These are phyloP conservation scores for Serranus cabrilla DNA, from an alignment of 2,797 vertebrate genomes.

Conservation along the genomic window DNA sequence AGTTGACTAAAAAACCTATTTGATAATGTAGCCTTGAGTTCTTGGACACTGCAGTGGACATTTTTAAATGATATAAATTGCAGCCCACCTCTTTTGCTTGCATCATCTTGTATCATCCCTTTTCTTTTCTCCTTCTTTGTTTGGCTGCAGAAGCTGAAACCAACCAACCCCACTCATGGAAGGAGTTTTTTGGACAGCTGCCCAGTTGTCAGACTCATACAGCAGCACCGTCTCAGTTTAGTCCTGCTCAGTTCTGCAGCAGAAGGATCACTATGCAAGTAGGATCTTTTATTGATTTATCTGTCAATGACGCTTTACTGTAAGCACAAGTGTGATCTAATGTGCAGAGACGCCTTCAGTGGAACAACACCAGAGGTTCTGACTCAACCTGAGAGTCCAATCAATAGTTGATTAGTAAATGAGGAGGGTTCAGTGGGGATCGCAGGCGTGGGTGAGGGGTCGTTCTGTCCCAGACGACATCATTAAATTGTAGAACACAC, in stretches of 20 bases:
- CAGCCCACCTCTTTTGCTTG: constrained; percentile 7
- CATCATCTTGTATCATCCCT: constrained; percentile 9
- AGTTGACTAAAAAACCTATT: not conserved
- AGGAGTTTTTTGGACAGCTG: constrained; percentile 50
- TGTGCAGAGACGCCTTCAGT: not conserved
- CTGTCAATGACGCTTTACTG: constrained; percentile 27
- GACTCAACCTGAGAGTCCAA: constrained; percentile 37
- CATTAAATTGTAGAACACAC: constrained; percentile 70
- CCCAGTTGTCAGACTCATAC: constrained; percentile 55
- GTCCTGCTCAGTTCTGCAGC: constrained; percentile 16
- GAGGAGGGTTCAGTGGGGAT: constrained; percentile 24
- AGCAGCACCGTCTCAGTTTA: constrained; percentile 32
- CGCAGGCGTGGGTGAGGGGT: constrained; percentile 33
- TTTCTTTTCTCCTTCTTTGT: constrained; percentile 43
- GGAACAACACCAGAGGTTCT: constrained; percentile 13
- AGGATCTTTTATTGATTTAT: constrained; percentile 23
- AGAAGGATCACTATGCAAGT: constrained; percentile 13
- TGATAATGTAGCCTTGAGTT: constrained; percentile 10
- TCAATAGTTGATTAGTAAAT: constrained; percentile 67
- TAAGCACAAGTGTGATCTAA: constrained; percentile 13
- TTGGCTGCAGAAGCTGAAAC: constrained; percentile 43
- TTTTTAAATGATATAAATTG: constrained; percentile 19
- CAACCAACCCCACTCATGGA: constrained; percentile 18
- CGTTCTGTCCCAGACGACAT: constrained; percentile 66
- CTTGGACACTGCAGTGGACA: not conserved